Conservation (phyloP, 2,888 invertebrate species). For the Thecocarcelia acutangulata region DNA sequence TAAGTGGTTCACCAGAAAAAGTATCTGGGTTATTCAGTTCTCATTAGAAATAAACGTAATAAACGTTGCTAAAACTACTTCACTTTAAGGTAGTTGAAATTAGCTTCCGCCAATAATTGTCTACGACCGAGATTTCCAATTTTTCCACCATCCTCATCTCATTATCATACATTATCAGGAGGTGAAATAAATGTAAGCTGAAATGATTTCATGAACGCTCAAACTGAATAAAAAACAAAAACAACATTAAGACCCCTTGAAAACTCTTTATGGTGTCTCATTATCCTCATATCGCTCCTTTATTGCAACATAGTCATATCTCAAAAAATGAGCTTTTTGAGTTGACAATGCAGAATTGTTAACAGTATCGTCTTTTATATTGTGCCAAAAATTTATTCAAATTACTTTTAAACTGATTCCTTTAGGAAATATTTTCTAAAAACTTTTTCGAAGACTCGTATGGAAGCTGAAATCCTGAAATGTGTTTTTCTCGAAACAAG, state of each 20-base stretch:
- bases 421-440: too few species aligned
- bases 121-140: constrained; percentile 8
- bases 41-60: not conserved
- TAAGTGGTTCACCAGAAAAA: not conserved
- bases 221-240: not conserved
- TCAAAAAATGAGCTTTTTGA: too few species aligned
- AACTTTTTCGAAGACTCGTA: too few species aligned
- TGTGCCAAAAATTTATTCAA: too few species aligned
- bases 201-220: constrained; percentile 12
- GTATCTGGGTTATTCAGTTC: not conserved
- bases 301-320: too few species aligned
- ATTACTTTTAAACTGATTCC: too few species aligned
- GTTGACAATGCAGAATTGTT: too few species aligned
- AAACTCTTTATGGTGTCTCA: constrained; percentile 19
- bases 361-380: too few species aligned
- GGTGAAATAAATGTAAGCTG: constrained; percentile 15
- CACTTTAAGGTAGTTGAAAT: constrained; percentile 13
- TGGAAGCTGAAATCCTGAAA: too few species aligned
- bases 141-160: constrained; percentile 9
- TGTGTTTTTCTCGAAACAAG: too few species aligned
- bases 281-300: too few species aligned
- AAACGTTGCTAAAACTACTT: constrained; percentile 1
- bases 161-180: not conserved
- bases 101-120: constrained; percentile 20
- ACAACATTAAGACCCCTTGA: not conserved